Percentiles rank a stretch among this genome's conserved stretches.
These are phyloP conservation scores for Tridacna crocea DNA, from an alignment of 2,888 invertebrate genomes.

Conservation along the genomic window DNA sequence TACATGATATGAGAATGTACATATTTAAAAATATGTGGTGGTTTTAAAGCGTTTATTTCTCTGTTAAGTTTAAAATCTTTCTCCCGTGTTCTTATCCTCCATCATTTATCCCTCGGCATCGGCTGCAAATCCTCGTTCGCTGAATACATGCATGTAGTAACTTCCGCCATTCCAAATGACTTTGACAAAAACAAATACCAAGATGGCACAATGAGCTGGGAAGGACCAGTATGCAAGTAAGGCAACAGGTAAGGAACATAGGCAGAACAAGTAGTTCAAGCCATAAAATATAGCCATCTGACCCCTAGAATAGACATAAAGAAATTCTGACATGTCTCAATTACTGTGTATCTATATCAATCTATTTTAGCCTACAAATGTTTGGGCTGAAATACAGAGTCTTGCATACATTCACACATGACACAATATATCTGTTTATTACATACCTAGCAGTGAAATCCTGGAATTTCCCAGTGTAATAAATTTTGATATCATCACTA, in stretches of 20 bases:
- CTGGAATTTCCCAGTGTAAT: too few relatives aligned
- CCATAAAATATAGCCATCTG: conserved; percentile 61
- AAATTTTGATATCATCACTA: too few relatives aligned
- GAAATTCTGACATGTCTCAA: conserved; percentile 43
- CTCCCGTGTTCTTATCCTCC: neutral
- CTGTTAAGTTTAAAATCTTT: neutral
- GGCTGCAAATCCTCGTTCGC: conserved; percentile 57
- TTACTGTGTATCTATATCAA: too few relatives aligned
- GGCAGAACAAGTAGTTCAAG: conserved; percentile 64
- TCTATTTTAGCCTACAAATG: too few relatives aligned
- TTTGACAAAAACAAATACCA: conserved; percentile 62
- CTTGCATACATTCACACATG: too few relatives aligned
- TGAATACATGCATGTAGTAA: conserved; percentile 77
- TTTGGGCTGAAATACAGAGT: too few relatives aligned
- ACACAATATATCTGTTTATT: too few relatives aligned
- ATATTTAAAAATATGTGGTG: too few relatives aligned
- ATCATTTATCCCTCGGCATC: neutral
- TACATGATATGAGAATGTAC: too few relatives aligned
- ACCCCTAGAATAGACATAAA: conserved; percentile 85
- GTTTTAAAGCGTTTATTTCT: neutral
- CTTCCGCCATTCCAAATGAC: conserved; percentile 74
- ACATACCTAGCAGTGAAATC: too few relatives aligned
- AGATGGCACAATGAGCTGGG: conserved; percentile 65
- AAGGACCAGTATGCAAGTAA: conserved; percentile 71
- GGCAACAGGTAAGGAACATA: conserved; percentile 63